These are phyloP conservation scores for Teleogryllus oceanicus DNA, from an alignment of 2,888 invertebrate genomes.

Conservation along the genomic window DNA sequence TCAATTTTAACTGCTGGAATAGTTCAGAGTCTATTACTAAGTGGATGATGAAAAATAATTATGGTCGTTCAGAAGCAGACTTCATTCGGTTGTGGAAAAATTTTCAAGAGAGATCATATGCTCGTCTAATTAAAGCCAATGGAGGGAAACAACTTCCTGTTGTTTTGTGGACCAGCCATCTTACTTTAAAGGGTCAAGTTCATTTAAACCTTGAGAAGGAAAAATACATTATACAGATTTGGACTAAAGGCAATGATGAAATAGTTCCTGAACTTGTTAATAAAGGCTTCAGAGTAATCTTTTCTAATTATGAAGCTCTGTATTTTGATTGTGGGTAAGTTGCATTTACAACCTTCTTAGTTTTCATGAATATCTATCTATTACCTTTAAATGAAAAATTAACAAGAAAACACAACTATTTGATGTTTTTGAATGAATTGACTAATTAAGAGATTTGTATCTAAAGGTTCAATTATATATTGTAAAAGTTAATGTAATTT, in stretches of 20 bases:
- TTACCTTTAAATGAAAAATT: neutral
- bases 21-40: conserved; percentile 59
- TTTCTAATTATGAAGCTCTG: conserved; percentile 82
- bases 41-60: conserved; percentile 41
- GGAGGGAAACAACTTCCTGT: conserved; percentile 52
- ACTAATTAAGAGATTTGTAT: neutral
- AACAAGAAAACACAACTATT: neutral
- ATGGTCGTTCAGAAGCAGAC: conserved; percentile 45
- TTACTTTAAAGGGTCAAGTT: conserved; percentile 65
- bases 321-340: conserved; percentile 75
- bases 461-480: neutral
- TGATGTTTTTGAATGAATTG: neutral
- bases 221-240: conserved; percentile 79
- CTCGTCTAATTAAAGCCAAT: conserved; percentile 32
- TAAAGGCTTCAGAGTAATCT: conserved; percentile 70
- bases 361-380: too few species aligned
- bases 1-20: conserved; percentile 69
- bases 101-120: conserved; percentile 39
- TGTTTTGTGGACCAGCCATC: conserved; percentile 75
- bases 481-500: neutral
- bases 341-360: too few species aligned
- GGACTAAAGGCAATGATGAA: conserved; percentile 66
- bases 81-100: conserved; percentile 45
- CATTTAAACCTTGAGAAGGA: conserved; percentile 64
- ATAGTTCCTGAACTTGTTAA: conserved; percentile 58